These are phyloP conservation scores for Sclerodermus sp. DNA, from an alignment of 2,888 invertebrate genomes.

Conservation along the genomic window DNA sequence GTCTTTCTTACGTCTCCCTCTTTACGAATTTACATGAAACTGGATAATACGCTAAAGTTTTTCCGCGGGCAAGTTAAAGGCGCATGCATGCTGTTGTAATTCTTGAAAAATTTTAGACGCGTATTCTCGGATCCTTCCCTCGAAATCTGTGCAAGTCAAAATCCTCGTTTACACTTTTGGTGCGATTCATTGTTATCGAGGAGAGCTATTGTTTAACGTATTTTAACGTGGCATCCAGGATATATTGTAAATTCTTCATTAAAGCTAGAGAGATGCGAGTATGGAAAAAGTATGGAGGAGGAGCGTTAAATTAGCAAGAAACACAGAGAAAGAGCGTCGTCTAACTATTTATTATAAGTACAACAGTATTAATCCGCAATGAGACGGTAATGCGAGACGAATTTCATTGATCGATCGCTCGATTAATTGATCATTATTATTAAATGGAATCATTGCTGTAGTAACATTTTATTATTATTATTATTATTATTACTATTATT, in stretches of 20 bases:
- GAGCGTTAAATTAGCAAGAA: slow-evolving; percentile 7
- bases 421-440: slow-evolving; percentile 12
- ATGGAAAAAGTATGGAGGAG: slow-evolving; percentile 6
- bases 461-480: slow-evolving; percentile 3
- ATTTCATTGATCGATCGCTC: slow-evolving; percentile 30
- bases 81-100: too few relatives aligned
- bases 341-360: slow-evolving; percentile 44
- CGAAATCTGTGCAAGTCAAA: too few relatives aligned
- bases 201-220: not conserved
- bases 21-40: too few relatives aligned
- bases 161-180: too few relatives aligned
- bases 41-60: too few relatives aligned
- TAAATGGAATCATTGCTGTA: not conserved
- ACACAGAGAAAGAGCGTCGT: slow-evolving; percentile 12
- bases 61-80: too few relatives aligned
- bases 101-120: too few relatives aligned
- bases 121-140: too few relatives aligned
- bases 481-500: slow-evolving; percentile 18
- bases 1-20: too few relatives aligned
- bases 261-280: slow-evolving; percentile 5
- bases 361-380: slow-evolving; percentile 49
- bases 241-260: not conserved
- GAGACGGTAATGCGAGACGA: slow-evolving; percentile 28
- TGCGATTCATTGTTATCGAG: too few relatives aligned
- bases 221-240: not conserved